phyloP scores from a whole-genome alignment of 2,888 invertebrate genomes.

The Pachymerium ferrugineum region DNA sequence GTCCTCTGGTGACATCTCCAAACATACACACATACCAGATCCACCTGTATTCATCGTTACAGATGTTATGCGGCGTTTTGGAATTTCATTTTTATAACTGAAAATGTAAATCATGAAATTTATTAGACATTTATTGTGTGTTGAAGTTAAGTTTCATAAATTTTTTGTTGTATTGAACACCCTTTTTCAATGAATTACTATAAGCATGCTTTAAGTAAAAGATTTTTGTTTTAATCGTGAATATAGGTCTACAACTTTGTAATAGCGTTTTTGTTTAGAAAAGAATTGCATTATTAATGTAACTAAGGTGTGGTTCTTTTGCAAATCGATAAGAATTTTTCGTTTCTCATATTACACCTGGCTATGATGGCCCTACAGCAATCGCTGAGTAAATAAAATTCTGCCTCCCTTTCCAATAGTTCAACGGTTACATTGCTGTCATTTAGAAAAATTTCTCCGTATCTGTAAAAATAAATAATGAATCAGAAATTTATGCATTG shows the following conservation, averaged over 20 bases:
- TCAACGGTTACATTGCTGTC: constrained; percentile 27
- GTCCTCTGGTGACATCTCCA: constrained; percentile 20
- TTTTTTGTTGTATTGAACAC: too few species aligned
- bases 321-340: background rate
- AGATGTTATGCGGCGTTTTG: background rate
- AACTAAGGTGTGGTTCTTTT: too few species aligned
- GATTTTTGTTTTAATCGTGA: too few species aligned
- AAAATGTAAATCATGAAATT: background rate
- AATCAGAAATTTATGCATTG: background rate
- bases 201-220: too few species aligned
- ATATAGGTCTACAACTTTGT: too few species aligned
- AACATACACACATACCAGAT: constrained; percentile 27
- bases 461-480: constrained; percentile 27
- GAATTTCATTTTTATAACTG: constrained; percentile 12
- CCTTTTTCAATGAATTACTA: too few species aligned
- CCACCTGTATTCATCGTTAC: background rate
- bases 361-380: constrained; percentile 1
- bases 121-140: background rate
- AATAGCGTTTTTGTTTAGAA: too few species aligned
- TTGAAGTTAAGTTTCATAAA: background rate
- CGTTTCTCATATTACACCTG: background rate
- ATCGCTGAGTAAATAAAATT: constrained; percentile 34
- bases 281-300: too few species aligned
- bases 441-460: constrained; percentile 31
- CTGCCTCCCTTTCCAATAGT: constrained; percentile 33